Percentiles rank a stretch among this genome's conserved stretches.
Evolutionary conservation across 1,140 invertebrate species (phyloP).

Genomic region (Eurosta solidaginis): DNA sequence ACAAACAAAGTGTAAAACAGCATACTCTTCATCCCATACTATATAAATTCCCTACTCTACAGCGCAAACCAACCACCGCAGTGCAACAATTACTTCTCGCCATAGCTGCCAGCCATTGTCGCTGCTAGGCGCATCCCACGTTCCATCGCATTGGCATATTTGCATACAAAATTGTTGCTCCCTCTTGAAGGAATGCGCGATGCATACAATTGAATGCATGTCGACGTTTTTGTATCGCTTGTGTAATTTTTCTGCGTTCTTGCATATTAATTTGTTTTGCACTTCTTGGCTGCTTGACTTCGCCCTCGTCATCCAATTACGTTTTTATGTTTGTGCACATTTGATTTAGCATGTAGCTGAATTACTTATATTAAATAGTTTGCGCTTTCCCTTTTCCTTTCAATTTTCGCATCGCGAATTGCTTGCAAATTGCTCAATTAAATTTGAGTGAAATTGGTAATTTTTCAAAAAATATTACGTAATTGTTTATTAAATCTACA

Average conservation of each 20-base stretch:
- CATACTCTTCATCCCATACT: too few species aligned
- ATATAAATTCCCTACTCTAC: too few species aligned
- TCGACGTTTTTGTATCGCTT: not conserved
- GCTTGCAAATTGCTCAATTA: slow-evolving; percentile 24
- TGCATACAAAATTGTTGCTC: not conserved
- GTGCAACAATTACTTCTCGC: not conserved
- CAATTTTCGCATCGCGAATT: not conserved
- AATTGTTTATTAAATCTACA: slow-evolving; percentile 7
- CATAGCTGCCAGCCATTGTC: not conserved
- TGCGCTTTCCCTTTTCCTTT: not conserved
- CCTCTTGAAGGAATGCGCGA: not conserved
- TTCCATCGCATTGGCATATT: not conserved
- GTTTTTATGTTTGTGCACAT: not conserved
- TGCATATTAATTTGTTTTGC: slow-evolving; percentile 16
- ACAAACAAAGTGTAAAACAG: too few species aligned
- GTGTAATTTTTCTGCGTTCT: slow-evolving; percentile 8
- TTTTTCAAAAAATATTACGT: slow-evolving; percentile 19
- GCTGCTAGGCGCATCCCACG: slow-evolving; percentile 1
- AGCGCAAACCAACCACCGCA: not conserved
- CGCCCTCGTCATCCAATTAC: not conserved
- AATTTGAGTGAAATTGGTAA: slow-evolving; percentile 22
- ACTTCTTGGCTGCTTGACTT: not conserved
- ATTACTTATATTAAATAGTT: too few species aligned
- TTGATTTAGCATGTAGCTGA: not conserved
- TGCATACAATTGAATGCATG: not conserved